A percentile compares a stretch with the other conserved stretches of the same genome.
These are phyloP conservation scores for Apogon talboti DNA, from an alignment of 2,797 vertebrate species.

Conservation along the genomic window DNA sequence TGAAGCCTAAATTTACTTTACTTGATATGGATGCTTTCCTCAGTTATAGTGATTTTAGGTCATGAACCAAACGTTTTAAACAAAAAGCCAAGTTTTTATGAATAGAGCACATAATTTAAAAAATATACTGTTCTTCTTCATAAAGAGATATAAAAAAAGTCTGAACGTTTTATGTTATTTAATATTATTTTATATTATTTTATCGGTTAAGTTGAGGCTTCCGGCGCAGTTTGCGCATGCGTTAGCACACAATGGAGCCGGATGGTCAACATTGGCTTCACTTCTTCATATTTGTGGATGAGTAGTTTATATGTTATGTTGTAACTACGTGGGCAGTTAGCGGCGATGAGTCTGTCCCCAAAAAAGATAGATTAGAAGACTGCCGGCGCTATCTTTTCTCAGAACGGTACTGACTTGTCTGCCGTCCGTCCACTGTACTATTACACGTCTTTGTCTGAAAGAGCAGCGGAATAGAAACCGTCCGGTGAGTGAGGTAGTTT, in stretches of 20 bases:
- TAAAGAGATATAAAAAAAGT: too few relatives aligned
- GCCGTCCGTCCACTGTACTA: slow-evolving; percentile 25
- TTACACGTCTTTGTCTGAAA: slow-evolving; percentile 52
- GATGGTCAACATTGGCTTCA: not conserved
- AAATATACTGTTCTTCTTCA: too few relatives aligned
- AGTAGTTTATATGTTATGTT: not conserved
- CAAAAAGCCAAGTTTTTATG: too few relatives aligned
- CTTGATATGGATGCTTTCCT: too few relatives aligned
- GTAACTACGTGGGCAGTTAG: not conserved
- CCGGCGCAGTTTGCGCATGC: slow-evolving; percentile 72
- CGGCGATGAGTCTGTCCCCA: not conserved
- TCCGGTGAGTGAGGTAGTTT: slow-evolving; percentile 68
- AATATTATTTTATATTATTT: not conserved
- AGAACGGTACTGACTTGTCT: not conserved
- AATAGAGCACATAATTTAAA: too few relatives aligned
- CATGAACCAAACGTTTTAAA: too few relatives aligned
- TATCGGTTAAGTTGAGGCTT: slow-evolving; percentile 3
- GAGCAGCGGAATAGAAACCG: slow-evolving; percentile 11
- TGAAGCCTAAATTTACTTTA: too few relatives aligned
- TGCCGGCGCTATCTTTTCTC: not conserved
- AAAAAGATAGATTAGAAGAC: not conserved
- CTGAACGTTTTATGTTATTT: too few relatives aligned
- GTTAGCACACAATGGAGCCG: slow-evolving; percentile 75
- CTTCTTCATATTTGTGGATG: not conserved
- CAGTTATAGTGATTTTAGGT: too few relatives aligned